Conservation (phyloP, 2,888 invertebrate species). For the Dugesia japonica region DNA sequence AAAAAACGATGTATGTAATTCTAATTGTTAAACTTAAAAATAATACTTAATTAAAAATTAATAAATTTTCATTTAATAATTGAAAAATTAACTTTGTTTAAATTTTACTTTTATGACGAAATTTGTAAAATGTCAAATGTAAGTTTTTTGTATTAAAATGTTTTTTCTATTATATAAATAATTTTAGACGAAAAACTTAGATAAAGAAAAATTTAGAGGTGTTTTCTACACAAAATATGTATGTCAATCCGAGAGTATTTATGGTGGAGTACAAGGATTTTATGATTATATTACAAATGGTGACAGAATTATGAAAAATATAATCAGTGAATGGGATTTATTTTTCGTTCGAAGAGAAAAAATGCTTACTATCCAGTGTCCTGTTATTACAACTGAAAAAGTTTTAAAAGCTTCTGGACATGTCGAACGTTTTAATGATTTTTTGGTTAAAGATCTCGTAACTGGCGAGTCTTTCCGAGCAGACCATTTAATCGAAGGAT, state of each 20-base stretch:
- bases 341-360: slow-evolving; percentile 90
- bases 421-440: slow-evolving; percentile 92
- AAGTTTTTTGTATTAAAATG: background rate
- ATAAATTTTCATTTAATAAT: no score
- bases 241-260: background rate
- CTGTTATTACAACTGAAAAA: slow-evolving; percentile 84
- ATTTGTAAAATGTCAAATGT: no score
- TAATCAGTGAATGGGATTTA: slow-evolving; percentile 77
- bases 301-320: slow-evolving; percentile 85
- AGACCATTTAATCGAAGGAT: slow-evolving; percentile 82
- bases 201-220: background rate
- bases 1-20: no score
- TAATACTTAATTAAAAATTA: no score
- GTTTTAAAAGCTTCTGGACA: slow-evolving; percentile 96
- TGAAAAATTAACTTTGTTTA: no score
- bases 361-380: slow-evolving; percentile 95
- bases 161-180: background rate
- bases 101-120: no score
- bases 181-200: background rate
- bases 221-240: background rate
- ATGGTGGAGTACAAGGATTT: slow-evolving; percentile 57
- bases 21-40: no score
- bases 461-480: slow-evolving; percentile 90
- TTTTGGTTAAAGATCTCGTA: slow-evolving; percentile 91
- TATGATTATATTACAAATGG: slow-evolving; percentile 99